These are phyloP conservation scores for Spodoptera frugiperda DNA, from an alignment of 1,140 invertebrate genomes.

Conservation along the genomic window DNA sequence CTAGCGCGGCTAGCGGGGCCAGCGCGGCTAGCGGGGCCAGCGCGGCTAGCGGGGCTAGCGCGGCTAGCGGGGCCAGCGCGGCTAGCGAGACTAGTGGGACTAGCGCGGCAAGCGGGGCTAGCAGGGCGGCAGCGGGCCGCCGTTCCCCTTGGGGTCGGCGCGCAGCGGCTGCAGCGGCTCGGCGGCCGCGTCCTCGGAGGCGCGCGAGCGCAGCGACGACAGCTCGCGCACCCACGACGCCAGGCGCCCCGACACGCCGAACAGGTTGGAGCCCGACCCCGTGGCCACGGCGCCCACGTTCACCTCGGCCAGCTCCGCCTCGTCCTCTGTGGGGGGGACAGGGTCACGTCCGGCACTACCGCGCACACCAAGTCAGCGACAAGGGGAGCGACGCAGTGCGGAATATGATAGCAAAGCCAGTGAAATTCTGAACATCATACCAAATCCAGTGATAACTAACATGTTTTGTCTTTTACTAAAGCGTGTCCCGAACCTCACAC, in stretches of 20 bases:
- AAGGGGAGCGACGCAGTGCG: neutral
- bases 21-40: constrained; percentile 51
- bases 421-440: neutral
- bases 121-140: constrained; percentile 53
- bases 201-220: constrained; percentile 74
- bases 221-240: constrained; percentile 83
- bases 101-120: constrained; percentile 34
- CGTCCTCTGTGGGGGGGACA: constrained; percentile 68
- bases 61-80: constrained; percentile 37
- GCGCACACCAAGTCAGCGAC: neutral
- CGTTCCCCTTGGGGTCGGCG: constrained; percentile 52
- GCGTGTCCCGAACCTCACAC: neutral
- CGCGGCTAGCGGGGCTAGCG: constrained; percentile 30
- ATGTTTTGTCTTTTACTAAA: neutral
- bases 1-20: constrained; percentile 30
- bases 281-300: constrained; percentile 80
- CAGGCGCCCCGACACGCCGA: constrained; percentile 80
- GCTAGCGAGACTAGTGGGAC: neutral
- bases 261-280: constrained; percentile 81
- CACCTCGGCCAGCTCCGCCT: constrained; percentile 72
- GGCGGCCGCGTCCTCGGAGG: constrained; percentile 75
- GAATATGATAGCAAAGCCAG: neutral
- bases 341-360: neutral
- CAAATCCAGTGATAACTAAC: too few species aligned
- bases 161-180: constrained; percentile 76